These are phyloP conservation scores for Drosophila seguyi DNA, from an alignment of 1,140 invertebrate species.

Conservation along the genomic window DNA sequence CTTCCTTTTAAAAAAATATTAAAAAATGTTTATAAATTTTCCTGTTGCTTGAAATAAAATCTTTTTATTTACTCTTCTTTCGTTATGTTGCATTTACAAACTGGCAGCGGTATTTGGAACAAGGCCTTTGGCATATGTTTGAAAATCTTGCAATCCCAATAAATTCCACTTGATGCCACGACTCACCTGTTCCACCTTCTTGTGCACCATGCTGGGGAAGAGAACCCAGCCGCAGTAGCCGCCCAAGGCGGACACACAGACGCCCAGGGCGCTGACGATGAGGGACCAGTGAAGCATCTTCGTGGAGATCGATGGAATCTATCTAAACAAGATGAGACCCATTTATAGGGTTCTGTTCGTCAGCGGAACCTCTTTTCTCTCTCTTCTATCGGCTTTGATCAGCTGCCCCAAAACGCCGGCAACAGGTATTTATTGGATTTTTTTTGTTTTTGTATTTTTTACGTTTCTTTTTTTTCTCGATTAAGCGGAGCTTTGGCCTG, in stretches of 20 bases:
- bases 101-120: not conserved
- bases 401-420: conserved; percentile 35
- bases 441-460: not conserved
- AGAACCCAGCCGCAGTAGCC: conserved; percentile 84
- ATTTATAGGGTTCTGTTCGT: conserved; percentile 23
- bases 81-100: not conserved
- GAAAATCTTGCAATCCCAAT: conserved; percentile 3
- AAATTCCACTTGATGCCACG: not conserved
- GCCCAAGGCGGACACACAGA: conserved; percentile 73
- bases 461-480: not conserved
- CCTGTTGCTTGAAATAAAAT: not conserved
- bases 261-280: conserved; percentile 73
- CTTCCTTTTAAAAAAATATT: not conserved
- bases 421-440: conserved; percentile 19
- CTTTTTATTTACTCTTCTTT: not conserved
- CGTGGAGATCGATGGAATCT: conserved; percentile 4
- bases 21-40: too few relatives aligned
- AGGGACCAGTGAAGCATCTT: conserved; percentile 79
- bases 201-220: conserved; percentile 84
- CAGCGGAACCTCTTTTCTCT: too few relatives aligned
- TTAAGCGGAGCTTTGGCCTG: conserved; percentile 51
- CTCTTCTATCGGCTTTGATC: conserved; percentile 10
- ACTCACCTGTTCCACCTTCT: conserved; percentile 86
- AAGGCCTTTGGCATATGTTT: conserved; percentile 7
- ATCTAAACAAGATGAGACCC: conserved; percentile 14